phyloP scores from a whole-genome alignment of 2,113 vertebrate species.

The Oreochromis spilurus region DNA sequence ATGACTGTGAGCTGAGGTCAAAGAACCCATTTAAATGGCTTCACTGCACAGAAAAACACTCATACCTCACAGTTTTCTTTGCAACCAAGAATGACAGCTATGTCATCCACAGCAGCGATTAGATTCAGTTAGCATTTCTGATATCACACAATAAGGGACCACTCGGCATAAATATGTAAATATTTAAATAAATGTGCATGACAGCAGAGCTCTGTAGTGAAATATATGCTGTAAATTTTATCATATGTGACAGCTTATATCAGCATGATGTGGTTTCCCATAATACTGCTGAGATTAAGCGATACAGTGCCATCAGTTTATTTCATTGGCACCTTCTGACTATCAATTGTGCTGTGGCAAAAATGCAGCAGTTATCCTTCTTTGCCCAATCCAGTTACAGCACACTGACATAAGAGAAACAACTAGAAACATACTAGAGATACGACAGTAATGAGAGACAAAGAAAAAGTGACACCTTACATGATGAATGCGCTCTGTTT shows the following conservation, averaged over 20 bases:
- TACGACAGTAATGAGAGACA: background rate
- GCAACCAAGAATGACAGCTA: background rate
- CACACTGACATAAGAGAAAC: background rate
- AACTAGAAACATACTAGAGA: background rate
- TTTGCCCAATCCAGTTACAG: background rate
- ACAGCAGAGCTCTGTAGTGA: background rate
- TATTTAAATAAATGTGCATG: background rate
- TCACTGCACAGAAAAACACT: background rate
- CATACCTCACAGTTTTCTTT: background rate
- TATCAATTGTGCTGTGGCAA: background rate
- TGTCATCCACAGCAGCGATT: background rate
- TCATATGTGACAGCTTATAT: background rate
- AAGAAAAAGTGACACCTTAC: background rate
- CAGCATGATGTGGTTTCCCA: background rate
- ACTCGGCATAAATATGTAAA: background rate
- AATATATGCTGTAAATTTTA: background rate
- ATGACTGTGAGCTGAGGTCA: slow-evolving; percentile 17
- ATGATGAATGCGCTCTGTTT: background rate
- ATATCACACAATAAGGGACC: background rate
- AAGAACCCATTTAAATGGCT: slow-evolving; percentile 9
- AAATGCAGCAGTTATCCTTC: background rate
- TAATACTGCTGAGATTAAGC: background rate
- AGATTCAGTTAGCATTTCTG: background rate
- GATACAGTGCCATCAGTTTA: background rate
- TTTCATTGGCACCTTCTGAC: background rate